Percentiles rank a stretch among this genome's conserved stretches.
Conservation (phyloP, 92 coral and sea anemone genomes). For the Phenganax stokvisi region DNA sequence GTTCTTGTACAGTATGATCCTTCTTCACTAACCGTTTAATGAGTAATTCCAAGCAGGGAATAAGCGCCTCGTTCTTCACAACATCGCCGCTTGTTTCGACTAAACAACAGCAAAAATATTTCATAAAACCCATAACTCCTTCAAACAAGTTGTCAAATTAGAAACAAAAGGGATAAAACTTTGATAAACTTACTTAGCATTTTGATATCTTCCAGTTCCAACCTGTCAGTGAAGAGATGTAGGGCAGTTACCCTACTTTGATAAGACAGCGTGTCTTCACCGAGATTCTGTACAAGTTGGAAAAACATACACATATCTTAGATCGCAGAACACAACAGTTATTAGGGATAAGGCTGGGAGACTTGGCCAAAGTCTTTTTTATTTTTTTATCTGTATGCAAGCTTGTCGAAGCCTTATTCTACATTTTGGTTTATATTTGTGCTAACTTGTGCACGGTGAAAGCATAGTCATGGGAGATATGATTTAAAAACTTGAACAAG, state of each 20-base stretch:
- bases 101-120: background rate
- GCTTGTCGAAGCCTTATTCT: no score
- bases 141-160: background rate
- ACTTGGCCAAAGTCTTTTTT: no score
- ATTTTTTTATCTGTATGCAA: no score
- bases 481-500: no score
- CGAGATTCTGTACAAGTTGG: constrained; percentile 12
- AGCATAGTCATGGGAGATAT: no score
- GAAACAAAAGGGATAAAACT: background rate
- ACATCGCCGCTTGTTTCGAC: constrained; percentile 35
- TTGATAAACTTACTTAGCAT: constrained; percentile 1
- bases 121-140: no score
- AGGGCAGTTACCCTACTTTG: constrained; percentile 30
- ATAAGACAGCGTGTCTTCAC: constrained; percentile 21
- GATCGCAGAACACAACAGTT: no score
- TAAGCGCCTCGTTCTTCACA: constrained; percentile 30
- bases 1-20: background rate
- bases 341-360: no score
- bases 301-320: background rate
- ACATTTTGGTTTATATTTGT: no score
- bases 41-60: constrained; percentile 35
- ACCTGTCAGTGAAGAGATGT: constrained; percentile 34
- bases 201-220: constrained; percentile 29
- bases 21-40: constrained; percentile 12
- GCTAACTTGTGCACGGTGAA: no score